A percentile compares a stretch with the other conserved stretches of the same genome.
Conservation (phyloP, 2,113 vertebrate genomes). For the Ptilorrhoa leucosticta region DNA sequence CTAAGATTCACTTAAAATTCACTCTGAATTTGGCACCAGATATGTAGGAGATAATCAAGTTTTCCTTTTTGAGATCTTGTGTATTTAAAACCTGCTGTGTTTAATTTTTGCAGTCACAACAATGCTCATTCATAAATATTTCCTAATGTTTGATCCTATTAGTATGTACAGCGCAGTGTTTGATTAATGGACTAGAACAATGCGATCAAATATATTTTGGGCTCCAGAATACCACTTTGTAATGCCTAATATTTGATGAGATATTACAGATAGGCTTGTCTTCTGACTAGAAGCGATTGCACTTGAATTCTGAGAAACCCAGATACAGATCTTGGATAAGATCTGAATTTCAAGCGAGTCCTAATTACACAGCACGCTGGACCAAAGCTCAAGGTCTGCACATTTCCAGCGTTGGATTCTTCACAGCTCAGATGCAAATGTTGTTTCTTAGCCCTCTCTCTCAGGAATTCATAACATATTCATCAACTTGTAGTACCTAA, state of each 20-base stretch:
- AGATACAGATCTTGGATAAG: not conserved
- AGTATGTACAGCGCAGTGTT: not conserved
- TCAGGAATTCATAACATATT: slow-evolving; percentile 15
- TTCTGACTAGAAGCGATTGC: not conserved
- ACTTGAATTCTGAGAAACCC: slow-evolving; percentile 7
- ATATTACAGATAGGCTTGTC: slow-evolving; percentile 16
- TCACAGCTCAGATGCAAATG: slow-evolving; percentile 33
- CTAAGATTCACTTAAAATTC: slow-evolving; percentile 32
- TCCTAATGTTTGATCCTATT: slow-evolving; percentile 6
- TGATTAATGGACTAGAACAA: slow-evolving; percentile 41
- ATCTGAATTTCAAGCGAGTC: slow-evolving; percentile 39
- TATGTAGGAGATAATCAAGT: slow-evolving; percentile 38
- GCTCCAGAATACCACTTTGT: slow-evolving; percentile 18
- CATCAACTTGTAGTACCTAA: slow-evolving; percentile 51
- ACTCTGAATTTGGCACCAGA: slow-evolving; percentile 30
- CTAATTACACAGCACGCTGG: not conserved
- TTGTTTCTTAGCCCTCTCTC: not conserved
- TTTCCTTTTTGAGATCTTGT: slow-evolving; percentile 21
- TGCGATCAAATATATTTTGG: slow-evolving; percentile 18
- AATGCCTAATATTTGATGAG: slow-evolving; percentile 37
- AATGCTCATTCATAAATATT: slow-evolving; percentile 57
- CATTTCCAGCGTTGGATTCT: not conserved
- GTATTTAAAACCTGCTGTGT: slow-evolving; percentile 40
- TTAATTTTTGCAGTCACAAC: slow-evolving; percentile 61
- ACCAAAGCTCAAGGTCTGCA: slow-evolving; percentile 8